Evolutionary conservation across 1,140 invertebrate species (phyloP).

Genomic region (Halictus rubicundus): DNA sequence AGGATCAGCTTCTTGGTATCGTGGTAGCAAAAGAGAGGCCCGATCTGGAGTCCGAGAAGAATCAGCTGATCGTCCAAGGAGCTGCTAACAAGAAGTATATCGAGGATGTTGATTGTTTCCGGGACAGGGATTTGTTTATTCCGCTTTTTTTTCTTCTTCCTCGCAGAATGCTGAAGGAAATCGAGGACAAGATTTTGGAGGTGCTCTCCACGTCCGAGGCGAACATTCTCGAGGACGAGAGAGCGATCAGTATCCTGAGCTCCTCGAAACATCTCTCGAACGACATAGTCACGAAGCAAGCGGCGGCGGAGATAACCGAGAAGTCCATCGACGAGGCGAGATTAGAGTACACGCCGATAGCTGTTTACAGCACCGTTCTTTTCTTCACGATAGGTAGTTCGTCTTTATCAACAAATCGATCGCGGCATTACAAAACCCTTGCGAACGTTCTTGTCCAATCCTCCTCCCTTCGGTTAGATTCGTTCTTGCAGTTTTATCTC

Average conservation of each 20-base stretch:
- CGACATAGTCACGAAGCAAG: conserved; percentile 94
- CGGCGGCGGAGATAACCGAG: conserved; percentile 92
- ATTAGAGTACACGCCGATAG: conserved; percentile 93
- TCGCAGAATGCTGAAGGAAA: conserved; percentile 92
- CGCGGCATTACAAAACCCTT: too few species aligned
- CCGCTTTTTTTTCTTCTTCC: conserved; percentile 14
- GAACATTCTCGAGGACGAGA: conserved; percentile 97
- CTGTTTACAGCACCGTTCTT: conserved; percentile 92
- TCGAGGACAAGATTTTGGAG: conserved; percentile 95
- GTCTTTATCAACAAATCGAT: background rate
- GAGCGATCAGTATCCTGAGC: conserved; percentile 94
- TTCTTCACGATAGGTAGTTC: conserved; percentile 95
- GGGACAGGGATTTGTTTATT: too few species aligned
- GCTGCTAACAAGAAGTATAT: conserved; percentile 91
- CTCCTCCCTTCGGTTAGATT: too few species aligned
- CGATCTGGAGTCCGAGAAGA: conserved; percentile 95
- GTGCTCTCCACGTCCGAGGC: conserved; percentile 93
- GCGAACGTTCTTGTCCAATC: too few species aligned
- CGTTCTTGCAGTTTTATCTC: too few species aligned
- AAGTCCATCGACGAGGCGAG: conserved; percentile 91
- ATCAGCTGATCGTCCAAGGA: conserved; percentile 93
- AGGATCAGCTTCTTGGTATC: conserved; percentile 94
- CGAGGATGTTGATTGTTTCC: background rate
- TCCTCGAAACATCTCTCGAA: conserved; percentile 94
- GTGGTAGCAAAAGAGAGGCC: conserved; percentile 96